phyloP scores from a whole-genome alignment of 2,888 invertebrate genomes.

The Sympetrum striolatum region DNA sequence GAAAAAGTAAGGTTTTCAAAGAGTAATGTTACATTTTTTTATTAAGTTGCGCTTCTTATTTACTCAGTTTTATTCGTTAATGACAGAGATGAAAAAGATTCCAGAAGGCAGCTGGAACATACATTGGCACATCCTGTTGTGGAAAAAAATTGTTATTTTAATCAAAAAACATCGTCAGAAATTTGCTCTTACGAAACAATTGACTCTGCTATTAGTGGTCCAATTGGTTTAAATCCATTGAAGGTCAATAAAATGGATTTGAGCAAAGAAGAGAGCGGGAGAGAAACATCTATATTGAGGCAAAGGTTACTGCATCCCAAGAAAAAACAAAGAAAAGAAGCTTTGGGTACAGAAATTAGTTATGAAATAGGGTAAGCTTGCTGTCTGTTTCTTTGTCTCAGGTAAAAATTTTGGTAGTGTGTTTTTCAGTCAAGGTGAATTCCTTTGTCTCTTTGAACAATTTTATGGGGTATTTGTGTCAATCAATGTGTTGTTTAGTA shows the following conservation, averaged over 20 bases:
- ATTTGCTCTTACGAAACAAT: slow-evolving; percentile 19
- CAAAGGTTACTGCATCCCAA: slow-evolving; percentile 46
- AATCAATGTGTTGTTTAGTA: too few species aligned
- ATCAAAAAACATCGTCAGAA: background rate
- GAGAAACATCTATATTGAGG: slow-evolving; percentile 35
- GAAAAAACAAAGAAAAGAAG: slow-evolving; percentile 51
- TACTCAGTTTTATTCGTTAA: background rate
- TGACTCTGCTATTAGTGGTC: slow-evolving; percentile 17
- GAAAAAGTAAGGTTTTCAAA: background rate
- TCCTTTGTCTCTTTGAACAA: too few species aligned
- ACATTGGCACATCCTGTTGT: background rate
- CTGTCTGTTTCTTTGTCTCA: too few species aligned
- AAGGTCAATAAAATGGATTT: background rate
- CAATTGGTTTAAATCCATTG: background rate
- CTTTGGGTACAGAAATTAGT: slow-evolving; percentile 50
- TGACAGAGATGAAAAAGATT: background rate
- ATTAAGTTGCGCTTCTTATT: too few species aligned
- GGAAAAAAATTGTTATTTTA: background rate
- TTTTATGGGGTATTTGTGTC: too few species aligned
- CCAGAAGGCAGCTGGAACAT: slow-evolving; percentile 39
- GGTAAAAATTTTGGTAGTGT: too few species aligned
- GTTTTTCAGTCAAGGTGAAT: too few species aligned
- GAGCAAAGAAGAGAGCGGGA: background rate
- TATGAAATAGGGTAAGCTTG: slow-evolving; percentile 41
- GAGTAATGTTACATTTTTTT: background rate